Evolutionary conservation across 2,797 vertebrate species (phyloP).

Genomic region (Apodemus agrarius): DNA sequence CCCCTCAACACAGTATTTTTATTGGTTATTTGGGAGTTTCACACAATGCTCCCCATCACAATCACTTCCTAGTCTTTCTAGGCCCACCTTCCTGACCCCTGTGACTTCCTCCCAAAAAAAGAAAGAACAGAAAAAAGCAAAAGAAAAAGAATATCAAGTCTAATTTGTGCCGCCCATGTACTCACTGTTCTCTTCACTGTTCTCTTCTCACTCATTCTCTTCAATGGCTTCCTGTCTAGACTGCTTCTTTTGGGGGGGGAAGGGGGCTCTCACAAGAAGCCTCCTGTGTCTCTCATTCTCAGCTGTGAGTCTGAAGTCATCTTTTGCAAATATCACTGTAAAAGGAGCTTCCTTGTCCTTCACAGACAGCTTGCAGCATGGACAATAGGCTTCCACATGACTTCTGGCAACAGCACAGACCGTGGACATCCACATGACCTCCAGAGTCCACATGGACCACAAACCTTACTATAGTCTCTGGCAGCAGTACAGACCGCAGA

Average conservation of each 20-base stretch:
- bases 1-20: neutral
- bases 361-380: neutral
- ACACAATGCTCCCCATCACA: neutral
- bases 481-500: neutral
- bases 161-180: neutral
- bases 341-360: neutral
- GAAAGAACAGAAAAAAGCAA: neutral
- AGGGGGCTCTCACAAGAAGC: neutral
- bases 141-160: neutral
- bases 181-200: neutral
- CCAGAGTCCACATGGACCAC: neutral
- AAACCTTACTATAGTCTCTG: neutral
- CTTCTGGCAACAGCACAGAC: neutral
- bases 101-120: neutral
- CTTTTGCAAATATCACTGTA: neutral
- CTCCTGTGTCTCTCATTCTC: neutral
- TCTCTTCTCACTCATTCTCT: too few relatives aligned
- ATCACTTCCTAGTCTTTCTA: neutral
- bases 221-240: neutral
- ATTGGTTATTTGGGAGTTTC: neutral
- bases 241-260: neutral
- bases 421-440: neutral
- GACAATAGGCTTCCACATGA: neutral
- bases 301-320: neutral
- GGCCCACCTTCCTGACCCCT: neutral